Base-by-base conservation (phyloP, 2,888 invertebrate species). In the Elysia crispata region DNA sequence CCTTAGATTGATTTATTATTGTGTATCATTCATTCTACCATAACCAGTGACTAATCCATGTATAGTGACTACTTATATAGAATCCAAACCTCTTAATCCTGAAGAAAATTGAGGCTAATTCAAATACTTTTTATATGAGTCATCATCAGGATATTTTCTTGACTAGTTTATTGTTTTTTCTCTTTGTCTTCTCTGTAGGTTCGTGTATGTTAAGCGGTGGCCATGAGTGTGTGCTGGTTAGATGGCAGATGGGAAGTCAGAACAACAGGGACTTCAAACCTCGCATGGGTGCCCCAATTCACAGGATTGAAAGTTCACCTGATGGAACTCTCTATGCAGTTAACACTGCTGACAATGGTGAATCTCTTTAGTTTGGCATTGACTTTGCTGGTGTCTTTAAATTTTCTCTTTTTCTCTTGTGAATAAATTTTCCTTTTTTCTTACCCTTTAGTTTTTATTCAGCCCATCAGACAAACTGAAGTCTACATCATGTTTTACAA, bases 151-250 rank as follows among this genome's bases (percentile, higher is more conserved):
- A 20, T 49, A 64, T 69, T 72, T 20, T 13, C 0, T 25, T 18
- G 30, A 8, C 49, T 62, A 31, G 20, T 18, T 11, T 66, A 33
- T 30, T 50, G 28, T 1, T 70, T 69, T 67, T 79, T 82, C 70
- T 79, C 67, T 76, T 74, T n/a, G n/a, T 85, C 91, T 23, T 60
- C 3, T 41, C 41, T 60, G 60, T 60, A 91, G 96, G 96, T 28
- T 94, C 94, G 15, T 93, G 94, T 84, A 94, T 96, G 89, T 95
- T 95, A 86, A 95, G 95, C 86, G 96, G 96, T 13, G 96, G 95
- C n/a, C 93, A 94, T 70, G 97, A 97, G 91, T 94, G 94, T 87
- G 96, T 96, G 0, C 91, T 97, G 75, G 96, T 96, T 0, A 95
- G 95, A 90, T 97, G 96, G 97, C 92, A 93, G 57, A 86, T 85